These are phyloP conservation scores for Crematogaster levior DNA, from an alignment of 2,888 invertebrate genomes.

Conservation along the genomic window DNA sequence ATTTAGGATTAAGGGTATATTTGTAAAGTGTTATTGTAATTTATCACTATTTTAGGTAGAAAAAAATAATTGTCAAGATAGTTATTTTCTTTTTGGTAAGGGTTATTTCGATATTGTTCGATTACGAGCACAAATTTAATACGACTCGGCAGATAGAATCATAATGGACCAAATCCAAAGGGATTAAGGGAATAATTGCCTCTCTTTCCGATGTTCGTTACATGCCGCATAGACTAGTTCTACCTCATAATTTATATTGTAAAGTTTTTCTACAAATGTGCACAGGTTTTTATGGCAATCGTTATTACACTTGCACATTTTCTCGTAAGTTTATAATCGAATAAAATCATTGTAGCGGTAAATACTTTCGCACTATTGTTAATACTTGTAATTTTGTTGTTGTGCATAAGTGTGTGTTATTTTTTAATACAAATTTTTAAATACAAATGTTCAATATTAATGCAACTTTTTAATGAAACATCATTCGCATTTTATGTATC, in stretches of 20 bases:
- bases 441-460: conserved; percentile 19
- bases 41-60: conserved; percentile 52
- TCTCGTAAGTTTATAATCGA: conserved; percentile 47
- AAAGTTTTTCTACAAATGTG: conserved; percentile 59
- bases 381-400: conserved; percentile 26
- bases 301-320: conserved; percentile 38
- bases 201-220: conserved; percentile 64
- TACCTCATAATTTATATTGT: conserved; percentile 71
- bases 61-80: conserved; percentile 45
- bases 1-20: conserved; percentile 8
- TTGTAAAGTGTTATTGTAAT: conserved; percentile 21
- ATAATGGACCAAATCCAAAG: conserved; percentile 73
- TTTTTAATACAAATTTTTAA: conserved; percentile 45
- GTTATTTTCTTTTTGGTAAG: conserved; percentile 19
- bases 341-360: conserved; percentile 4
- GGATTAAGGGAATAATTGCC: conserved; percentile 60
- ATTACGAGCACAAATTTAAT: conserved; percentile 74
- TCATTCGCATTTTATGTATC: neutral
- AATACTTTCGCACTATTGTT: conserved; percentile 36
- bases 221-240: conserved; percentile 62
- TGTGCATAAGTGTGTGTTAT: conserved; percentile 26
- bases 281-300: conserved; percentile 37
- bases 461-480: conserved; percentile 29
- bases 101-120: conserved; percentile 63
- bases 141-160: conserved; percentile 58